Percentiles rank a stretch among this genome's conserved stretches.
Conservation (phyloP, 2,797 vertebrate genomes). For the Xerus rutilus region DNA sequence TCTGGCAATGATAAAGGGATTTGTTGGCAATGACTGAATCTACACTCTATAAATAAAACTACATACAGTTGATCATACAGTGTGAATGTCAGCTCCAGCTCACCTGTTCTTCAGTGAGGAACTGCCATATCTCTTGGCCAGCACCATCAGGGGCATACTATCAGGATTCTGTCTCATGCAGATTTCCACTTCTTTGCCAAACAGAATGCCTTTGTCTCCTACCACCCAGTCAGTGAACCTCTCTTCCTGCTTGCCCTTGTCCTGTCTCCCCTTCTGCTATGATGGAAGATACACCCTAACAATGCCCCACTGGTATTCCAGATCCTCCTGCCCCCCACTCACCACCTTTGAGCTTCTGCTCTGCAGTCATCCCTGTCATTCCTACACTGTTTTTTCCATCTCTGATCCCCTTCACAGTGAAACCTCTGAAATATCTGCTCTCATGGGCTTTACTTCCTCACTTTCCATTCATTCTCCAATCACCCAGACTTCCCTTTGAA, state of each 20-base stretch:
- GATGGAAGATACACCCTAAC: background rate
- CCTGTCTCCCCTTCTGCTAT: background rate
- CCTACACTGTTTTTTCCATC: background rate
- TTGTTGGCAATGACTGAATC: constrained; percentile 56
- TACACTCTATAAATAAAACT: constrained; percentile 26
- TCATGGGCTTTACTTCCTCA: background rate
- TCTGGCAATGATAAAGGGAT: constrained; percentile 58
- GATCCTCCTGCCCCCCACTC: background rate
- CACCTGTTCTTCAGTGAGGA: background rate
- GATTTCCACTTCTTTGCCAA: background rate
- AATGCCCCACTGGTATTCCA: background rate
- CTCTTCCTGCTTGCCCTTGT: background rate
- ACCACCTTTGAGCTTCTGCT: background rate
- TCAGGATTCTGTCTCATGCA: background rate
- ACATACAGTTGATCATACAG: constrained; percentile 28
- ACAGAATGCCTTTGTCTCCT: background rate
- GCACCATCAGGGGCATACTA: background rate
- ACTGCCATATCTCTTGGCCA: background rate
- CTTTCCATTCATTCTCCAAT: background rate
- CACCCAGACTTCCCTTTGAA: background rate
- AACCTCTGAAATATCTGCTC: background rate
- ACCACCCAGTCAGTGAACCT: background rate
- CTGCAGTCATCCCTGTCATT: background rate
- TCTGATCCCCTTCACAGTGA: background rate
- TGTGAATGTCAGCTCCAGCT: background rate